Evolutionary conservation across 2,888 invertebrate genomes (phyloP), one percentile per base, ranked within the genome.

Genomic region (Drosophila parthenogenetica): DNA sequence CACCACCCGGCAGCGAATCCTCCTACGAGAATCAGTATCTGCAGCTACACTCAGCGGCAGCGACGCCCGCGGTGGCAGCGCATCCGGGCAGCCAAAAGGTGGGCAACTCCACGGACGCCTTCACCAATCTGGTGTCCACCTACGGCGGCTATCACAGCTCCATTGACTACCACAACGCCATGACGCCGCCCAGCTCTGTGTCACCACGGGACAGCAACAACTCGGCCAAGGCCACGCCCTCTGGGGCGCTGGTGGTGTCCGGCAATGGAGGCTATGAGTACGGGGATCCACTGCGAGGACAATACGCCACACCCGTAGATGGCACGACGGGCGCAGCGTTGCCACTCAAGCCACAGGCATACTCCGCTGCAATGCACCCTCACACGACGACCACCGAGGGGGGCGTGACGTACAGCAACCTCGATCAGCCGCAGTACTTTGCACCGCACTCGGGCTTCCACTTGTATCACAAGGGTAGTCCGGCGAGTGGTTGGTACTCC

Each of bases 131-230:
- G 46, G 94, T 94, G 11, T 94, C 94, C 10, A 93, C 94, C 0
- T 94, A 94, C 70, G 92, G 93, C 32, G 93, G 93, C 49, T 95
- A 95, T 82, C 94, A 95, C 42, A 94, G 94, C 77, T 93, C 94
- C 66, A 96, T 95, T 74, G 97, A 97, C 89, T 97, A 97, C 89
- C 98, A 98, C 91, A 96, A 97, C 42, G 97, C 97, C 50, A 98
- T 98, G 97, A 98, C 98, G 4, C 98, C 98, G 57, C 98, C 98
- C 55, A 97, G 98, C n/a, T 98, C 98, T 3, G 98, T 98, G 1
- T 98, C 98, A 5, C 98, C 98, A 0, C 94, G 98, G 69, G 98
- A 98, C 90, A 97, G 95, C 93, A 91, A 94, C 94, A 90, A 96
- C 91, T 85, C 93, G 73, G 74, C 89, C 39, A 90, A 91, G 72